Evolutionary conservation across 2,113 vertebrate species (phyloP), one percentile per base, ranked within the genome.

Genomic region (Trichechus manatus): DNA sequence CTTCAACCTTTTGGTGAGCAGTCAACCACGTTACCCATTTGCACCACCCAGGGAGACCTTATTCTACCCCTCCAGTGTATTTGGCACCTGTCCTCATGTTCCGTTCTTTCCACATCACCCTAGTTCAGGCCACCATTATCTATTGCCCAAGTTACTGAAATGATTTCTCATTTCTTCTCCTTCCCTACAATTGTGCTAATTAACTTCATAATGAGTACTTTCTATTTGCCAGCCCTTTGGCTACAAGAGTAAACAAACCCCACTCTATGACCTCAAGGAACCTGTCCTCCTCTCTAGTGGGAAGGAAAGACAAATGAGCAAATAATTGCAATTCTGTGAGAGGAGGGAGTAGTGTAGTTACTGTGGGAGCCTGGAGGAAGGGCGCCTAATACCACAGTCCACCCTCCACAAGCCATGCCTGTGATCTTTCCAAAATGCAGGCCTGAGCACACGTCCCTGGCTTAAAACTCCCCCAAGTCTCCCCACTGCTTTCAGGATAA

Each of bases 371-470:
- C 27, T 3, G 31, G 11, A 78, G 56, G 23, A 50, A 25, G 15
- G 25, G 10, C 2, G 9, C 5, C 50, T 9, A 9, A 13, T 2
- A 1, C 25, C 9, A 39, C 29, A 9, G 6, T 0, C 3, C 56
- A 27, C 23, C 47, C n/a, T 59, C 64, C 1, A 0, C 6, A 44
- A 77, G 14, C 11, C 2, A 7, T 5, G 2, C 29, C 19, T 13
- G n/a, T n/a, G 19, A n/a, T 50, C 50, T 86, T 77, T 53, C 36
- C 27, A 42, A 83, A 84, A 83, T 20, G 27, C 36, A 64, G 9
- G 6, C 47, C 22, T 61, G 39, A 61, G 36, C 4, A 13, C 6
- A 27, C 4, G 22, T 4, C 4, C 31, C 25, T 85, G 29, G 10
- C 22, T 47, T 36, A 19, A 33, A 77, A 47, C 42, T 85, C 68